Evolutionary conservation across 2,888 invertebrate genomes (phyloP).

Genomic region (Alentia gelatinosa): DNA sequence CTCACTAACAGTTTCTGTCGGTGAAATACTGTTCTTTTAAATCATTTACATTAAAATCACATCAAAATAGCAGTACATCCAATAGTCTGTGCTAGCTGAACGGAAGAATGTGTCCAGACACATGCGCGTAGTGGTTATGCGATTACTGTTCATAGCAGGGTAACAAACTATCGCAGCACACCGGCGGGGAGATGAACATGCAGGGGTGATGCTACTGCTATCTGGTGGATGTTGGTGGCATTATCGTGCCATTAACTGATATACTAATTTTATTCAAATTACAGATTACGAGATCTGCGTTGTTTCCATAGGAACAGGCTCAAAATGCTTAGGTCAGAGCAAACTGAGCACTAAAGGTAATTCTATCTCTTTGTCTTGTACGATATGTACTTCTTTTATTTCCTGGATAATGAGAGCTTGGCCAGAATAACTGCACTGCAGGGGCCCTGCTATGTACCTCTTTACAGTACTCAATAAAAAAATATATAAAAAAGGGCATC

Average conservation of each 20-base stretch:
- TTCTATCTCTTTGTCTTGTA: too few relatives aligned
- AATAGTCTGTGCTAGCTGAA: too few relatives aligned
- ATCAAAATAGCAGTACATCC: too few relatives aligned
- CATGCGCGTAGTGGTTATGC: neutral
- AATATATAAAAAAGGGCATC: too few relatives aligned
- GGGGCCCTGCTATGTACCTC: too few relatives aligned
- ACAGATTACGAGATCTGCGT: slow-evolving; percentile 81
- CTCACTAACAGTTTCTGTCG: too few relatives aligned
- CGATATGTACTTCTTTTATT: too few relatives aligned
- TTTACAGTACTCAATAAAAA: too few relatives aligned
- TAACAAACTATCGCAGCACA: neutral
- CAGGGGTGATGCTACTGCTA: neutral
- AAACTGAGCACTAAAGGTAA: slow-evolving; percentile 70
- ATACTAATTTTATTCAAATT: neutral
- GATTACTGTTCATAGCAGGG: neutral
- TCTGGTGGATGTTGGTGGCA: neutral
- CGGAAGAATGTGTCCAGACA: neutral
- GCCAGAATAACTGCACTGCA: too few relatives aligned
- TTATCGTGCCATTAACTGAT: neutral
- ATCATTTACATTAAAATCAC: too few relatives aligned
- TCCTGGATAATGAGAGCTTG: too few relatives aligned
- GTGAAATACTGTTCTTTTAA: too few relatives aligned
- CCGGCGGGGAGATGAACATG: neutral
- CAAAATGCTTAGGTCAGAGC: slow-evolving; percentile 91
- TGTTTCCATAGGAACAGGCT: slow-evolving; percentile 93